Evolutionary conservation across 2,113 vertebrate genomes (phyloP), one percentile per base, ranked within the genome.

Genomic region (Brachypteracias leptosomus): DNA sequence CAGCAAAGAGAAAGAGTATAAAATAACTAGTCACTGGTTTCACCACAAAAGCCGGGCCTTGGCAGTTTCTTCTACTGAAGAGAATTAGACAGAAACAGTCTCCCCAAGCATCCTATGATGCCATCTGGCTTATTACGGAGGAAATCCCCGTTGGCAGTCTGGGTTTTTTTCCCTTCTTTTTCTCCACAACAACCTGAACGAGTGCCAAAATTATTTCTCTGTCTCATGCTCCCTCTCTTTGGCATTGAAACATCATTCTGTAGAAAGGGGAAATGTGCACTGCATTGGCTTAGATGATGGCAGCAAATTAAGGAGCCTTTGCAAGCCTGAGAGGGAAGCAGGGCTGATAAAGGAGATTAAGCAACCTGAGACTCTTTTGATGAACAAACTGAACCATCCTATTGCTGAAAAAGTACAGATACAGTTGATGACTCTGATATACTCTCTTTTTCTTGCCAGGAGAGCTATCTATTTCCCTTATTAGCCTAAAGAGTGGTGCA

Each of bases 51-150:
- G 77, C 95, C n/a, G 26, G 70, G 62, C 90, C 58, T 96, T 93
- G 92, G 95, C 95, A 94, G 57, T 94, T 97, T 93, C 86, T 96
- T 93, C 65, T 65, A 6, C 74, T 91, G 95, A 91, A 74, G 91
- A 95, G 89, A 96, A 96, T 96, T 93, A 96, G 87, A 88, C 94
- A 96, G 96, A 92, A 94, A 89, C 86, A 88, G 71, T 71, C 91
- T 97, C 95, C 96, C 92, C 62, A 62, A 96, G 90, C 95, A 97
- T 96, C 93, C 90, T 95, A 90, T 95, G 93, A 95, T 96, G 96
- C 96, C 96, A 97, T 97, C 96, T 97, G 96, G 96, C 96, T 97
- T 97, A 96, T 96, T 96, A 95, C 81, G 1, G 86, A 97, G 96
- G 96, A 97, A 97, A 97, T 97, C 95, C 96, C 96, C 92, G 90